Percentiles rank a stretch among this genome's conserved stretches.
Conservation (phyloP, 2,888 invertebrate species). For the Apotomis turbidana region DNA sequence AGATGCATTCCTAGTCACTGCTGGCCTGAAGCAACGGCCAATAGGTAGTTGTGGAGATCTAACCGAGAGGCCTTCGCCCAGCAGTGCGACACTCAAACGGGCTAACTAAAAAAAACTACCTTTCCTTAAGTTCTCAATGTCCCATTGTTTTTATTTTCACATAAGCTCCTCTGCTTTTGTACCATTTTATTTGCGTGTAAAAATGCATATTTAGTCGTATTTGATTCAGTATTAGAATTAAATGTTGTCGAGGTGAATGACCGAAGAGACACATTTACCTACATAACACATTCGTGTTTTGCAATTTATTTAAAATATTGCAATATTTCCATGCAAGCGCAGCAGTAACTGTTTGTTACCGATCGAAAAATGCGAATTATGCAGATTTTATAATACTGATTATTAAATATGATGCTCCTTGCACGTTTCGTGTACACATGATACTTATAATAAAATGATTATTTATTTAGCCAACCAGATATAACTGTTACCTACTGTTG, state of each 20-base stretch:
- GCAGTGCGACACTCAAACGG: too few relatives aligned
- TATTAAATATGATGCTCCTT: constrained; percentile 16
- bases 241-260: constrained; percentile 57
- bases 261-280: constrained; percentile 69
- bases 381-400: constrained; percentile 22
- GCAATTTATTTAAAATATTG: constrained; percentile 58
- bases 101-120: too few relatives aligned
- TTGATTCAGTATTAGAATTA: constrained; percentile 7
- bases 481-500: neutral
- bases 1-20: too few relatives aligned
- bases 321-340: constrained; percentile 46
- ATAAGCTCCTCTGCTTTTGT: too few relatives aligned
- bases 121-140: too few relatives aligned
- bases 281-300: constrained; percentile 59
- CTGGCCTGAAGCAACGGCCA: too few relatives aligned
- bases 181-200: too few relatives aligned
- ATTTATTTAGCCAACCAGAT: too few relatives aligned
- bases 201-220: neutral
- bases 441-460: neutral
- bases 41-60: too few relatives aligned
- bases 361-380: constrained; percentile 27
- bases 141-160: too few relatives aligned
- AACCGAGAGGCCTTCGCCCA: too few relatives aligned
- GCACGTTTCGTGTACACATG: constrained; percentile 14
- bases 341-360: constrained; percentile 28